phyloP scores from a whole-genome alignment of 2,113 vertebrate species.

The Xiphophorus couchianus region DNA sequence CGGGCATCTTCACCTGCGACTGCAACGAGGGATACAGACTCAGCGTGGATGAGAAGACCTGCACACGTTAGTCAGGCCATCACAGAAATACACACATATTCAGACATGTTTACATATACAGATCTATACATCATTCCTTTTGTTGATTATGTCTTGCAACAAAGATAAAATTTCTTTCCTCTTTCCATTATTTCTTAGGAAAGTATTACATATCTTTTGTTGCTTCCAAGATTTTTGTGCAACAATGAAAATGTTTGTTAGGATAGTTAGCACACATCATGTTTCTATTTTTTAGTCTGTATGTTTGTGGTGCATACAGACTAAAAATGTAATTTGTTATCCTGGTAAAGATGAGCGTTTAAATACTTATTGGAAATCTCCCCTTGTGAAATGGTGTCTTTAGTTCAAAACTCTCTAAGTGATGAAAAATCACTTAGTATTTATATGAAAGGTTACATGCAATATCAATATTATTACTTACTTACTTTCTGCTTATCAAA shows the following conservation, averaged over 20 bases:
- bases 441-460: too few species aligned
- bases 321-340: neutral
- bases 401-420: too few species aligned
- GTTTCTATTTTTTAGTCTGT: neutral
- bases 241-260: too few species aligned
- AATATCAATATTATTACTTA: too few species aligned
- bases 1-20: slow-evolving; percentile 8
- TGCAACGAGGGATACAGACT: slow-evolving; percentile 84
- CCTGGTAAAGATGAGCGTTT: neutral
- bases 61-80: slow-evolving; percentile 62
- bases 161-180: neutral
- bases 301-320: neutral
- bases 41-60: slow-evolving; percentile 86
- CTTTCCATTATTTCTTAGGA: neutral
- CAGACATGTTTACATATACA: neutral
- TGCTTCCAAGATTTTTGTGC: neutral
- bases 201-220: neutral
- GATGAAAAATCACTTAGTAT: too few species aligned
- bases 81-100: neutral
- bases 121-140: neutral
- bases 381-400: too few species aligned
- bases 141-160: neutral
- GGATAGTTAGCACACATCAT: neutral
- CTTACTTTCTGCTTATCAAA: too few species aligned
- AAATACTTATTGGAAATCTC: neutral